Evolutionary conservation across 2,113 vertebrate genomes (phyloP).

Genomic region (Ailuropoda melanoleuca): DNA sequence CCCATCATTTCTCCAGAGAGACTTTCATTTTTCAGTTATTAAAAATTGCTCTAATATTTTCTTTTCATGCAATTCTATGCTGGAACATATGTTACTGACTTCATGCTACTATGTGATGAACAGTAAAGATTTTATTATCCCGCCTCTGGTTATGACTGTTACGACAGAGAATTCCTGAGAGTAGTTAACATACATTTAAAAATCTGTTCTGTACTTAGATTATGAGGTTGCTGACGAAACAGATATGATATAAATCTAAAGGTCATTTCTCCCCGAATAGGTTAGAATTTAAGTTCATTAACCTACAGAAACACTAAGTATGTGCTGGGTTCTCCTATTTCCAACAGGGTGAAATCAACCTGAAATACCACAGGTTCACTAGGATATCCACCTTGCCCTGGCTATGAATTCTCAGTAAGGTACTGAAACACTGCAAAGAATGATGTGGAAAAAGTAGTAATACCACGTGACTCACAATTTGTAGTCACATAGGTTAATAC

Average conservation of each 20-base stretch:
- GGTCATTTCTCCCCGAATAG: background rate
- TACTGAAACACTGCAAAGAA: background rate
- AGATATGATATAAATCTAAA: background rate
- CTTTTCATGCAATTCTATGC: background rate
- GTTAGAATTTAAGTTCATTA: background rate
- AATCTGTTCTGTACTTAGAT: background rate
- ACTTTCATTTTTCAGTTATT: constrained; percentile 22
- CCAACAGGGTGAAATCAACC: background rate
- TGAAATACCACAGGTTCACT: background rate
- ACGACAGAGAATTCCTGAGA: background rate
- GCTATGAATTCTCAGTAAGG: background rate
- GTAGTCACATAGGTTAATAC: constrained; percentile 9
- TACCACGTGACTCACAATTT: background rate
- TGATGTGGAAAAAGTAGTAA: background rate
- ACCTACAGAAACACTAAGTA: background rate
- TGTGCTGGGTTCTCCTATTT: background rate
- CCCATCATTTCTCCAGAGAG: background rate
- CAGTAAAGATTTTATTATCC: constrained; percentile 20
- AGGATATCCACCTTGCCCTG: background rate
- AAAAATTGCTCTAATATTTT: background rate
- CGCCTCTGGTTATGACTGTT: background rate
- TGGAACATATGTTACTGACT: background rate
- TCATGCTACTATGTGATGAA: background rate
- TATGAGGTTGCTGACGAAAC: constrained; percentile 29
- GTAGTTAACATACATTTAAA: background rate